Percentiles rank a stretch among this genome's conserved stretches.
Evolutionary conservation across 2,113 vertebrate species (phyloP).

Genomic region (Daubentonia madagascariensis): DNA sequence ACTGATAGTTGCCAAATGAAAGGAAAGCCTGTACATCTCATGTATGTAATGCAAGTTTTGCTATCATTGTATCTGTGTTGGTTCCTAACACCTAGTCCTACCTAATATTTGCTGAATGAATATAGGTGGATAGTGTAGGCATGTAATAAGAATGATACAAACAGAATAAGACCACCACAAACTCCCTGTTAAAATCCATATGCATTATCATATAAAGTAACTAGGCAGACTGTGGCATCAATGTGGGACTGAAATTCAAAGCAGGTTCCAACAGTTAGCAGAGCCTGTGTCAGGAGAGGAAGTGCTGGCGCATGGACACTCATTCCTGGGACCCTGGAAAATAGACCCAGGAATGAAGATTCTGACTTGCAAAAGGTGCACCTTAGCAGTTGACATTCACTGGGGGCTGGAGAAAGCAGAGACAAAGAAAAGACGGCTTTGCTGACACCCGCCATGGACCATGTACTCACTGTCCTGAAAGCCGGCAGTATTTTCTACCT

Average conservation of each 20-base stretch:
- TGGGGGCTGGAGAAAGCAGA: neutral
- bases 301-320: neutral
- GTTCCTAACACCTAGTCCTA: neutral
- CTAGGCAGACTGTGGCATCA: neutral
- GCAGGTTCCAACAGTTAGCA: neutral
- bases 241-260: neutral
- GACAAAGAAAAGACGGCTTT: neutral
- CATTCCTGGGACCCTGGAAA: neutral
- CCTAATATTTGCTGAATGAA: neutral
- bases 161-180: neutral
- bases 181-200: neutral
- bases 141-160: neutral
- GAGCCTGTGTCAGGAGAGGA: neutral
- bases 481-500: no score
- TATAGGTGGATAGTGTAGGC: neutral
- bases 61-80: neutral
- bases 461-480: neutral
- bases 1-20: neutral
- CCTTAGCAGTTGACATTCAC: neutral
- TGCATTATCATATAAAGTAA: neutral
- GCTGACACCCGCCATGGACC: neutral
- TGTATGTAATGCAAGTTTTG: neutral
- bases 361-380: neutral
- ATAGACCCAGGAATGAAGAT: neutral
- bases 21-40: neutral